Percentiles rank a stretch among this genome's conserved stretches.
These are phyloP conservation scores for Hyperoplus lanceolatus DNA, from an alignment of 2,797 vertebrate species.

Conservation along the genomic window DNA sequence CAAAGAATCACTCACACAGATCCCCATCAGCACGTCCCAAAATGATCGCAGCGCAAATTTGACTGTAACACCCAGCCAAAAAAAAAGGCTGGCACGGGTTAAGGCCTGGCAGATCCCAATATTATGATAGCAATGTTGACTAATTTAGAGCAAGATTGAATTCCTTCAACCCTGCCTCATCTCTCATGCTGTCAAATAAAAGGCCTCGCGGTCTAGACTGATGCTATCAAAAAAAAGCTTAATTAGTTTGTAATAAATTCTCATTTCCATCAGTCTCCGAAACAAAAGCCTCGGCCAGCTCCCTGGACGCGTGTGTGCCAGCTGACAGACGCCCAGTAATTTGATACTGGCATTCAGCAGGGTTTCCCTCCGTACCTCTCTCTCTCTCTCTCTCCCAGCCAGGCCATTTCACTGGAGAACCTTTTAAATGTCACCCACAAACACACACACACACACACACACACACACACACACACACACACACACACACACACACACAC, in stretches of 20 bases:
- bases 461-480: slow-evolving; percentile 2
- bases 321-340: slow-evolving; percentile 75
- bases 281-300: slow-evolving; percentile 60
- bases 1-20: neutral
- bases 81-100: slow-evolving; percentile 32
- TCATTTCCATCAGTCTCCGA: slow-evolving; percentile 69
- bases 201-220: slow-evolving; percentile 67
- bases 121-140: slow-evolving; percentile 72
- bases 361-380: slow-evolving; percentile 21
- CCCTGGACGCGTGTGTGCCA: slow-evolving; percentile 43
- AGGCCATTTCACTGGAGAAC: slow-evolving; percentile 72
- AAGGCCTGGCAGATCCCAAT: slow-evolving; percentile 62
- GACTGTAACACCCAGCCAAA: slow-evolving; percentile 21
- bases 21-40: slow-evolving; percentile 21
- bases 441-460: slow-evolving; percentile 31
- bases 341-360: slow-evolving; percentile 77
- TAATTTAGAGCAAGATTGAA: slow-evolving; percentile 79
- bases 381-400: slow-evolving; percentile 37
- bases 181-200: slow-evolving; percentile 78
- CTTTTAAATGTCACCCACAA: slow-evolving; percentile 82
- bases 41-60: neutral
- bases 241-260: slow-evolving; percentile 84
- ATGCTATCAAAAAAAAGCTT: slow-evolving; percentile 79
- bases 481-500: slow-evolving; percentile 69
- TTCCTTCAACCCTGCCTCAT: slow-evolving; percentile 69